Conservation (phyloP, 2,797 vertebrate genomes). For the Falco berigora region DNA sequence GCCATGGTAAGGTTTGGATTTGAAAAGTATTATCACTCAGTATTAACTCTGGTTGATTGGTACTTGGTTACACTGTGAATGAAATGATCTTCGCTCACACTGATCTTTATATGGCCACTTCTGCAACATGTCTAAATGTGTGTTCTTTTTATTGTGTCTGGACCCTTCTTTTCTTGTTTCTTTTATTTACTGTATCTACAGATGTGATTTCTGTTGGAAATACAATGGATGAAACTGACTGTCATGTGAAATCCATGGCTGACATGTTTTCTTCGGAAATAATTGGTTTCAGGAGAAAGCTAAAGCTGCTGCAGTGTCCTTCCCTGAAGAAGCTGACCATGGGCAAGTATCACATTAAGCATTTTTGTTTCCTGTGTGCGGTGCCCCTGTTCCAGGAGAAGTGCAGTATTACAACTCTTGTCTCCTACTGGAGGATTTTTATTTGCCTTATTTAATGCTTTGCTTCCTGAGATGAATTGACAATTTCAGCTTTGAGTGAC, state of each 20-base stretch:
- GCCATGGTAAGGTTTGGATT: background rate
- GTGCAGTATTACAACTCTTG: background rate
- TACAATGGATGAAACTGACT: background rate
- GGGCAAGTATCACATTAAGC: background rate
- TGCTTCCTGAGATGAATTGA: background rate
- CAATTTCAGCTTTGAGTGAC: background rate
- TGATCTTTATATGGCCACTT: background rate
- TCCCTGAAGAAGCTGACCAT: background rate
- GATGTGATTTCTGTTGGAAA: background rate
- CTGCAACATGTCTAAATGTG: background rate
- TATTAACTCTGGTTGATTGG: background rate
- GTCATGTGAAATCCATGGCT: background rate
- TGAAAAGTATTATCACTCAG: background rate
- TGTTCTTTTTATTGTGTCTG: background rate
- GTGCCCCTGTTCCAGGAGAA: background rate
- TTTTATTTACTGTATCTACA: background rate
- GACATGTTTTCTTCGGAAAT: background rate
- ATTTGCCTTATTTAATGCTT: background rate
- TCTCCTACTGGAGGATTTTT: background rate
- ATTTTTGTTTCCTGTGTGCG: background rate
- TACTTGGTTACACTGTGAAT: background rate
- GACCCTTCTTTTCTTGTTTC: background rate
- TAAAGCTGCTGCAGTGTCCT: background rate
- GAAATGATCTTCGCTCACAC: background rate
- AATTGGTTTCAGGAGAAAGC: background rate